Evolutionary conservation across 2,888 invertebrate species (phyloP).

Genomic region (Drosophila flavopinicola): DNA sequence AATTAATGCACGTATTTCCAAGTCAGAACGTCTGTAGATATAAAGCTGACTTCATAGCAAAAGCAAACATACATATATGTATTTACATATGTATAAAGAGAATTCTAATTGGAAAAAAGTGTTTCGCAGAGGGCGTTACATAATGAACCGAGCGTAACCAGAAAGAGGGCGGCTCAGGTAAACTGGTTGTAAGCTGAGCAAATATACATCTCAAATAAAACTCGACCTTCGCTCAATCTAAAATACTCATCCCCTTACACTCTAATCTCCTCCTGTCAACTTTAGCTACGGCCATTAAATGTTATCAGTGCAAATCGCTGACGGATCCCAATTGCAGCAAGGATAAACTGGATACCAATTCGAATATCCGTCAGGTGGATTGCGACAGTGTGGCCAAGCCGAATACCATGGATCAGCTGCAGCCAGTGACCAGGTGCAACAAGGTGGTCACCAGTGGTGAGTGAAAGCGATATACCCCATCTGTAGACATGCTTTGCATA

Average conservation of each 20-base stretch:
- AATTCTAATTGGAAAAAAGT: conserved; percentile 8
- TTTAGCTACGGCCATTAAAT: conserved; percentile 81
- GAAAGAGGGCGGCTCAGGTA: conserved; percentile 28
- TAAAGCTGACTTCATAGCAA: conserved; percentile 62
- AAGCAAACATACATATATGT: conserved; percentile 15
- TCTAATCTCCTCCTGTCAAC: not conserved
- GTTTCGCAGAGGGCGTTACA: conserved; percentile 56
- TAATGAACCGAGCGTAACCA: conserved; percentile 28
- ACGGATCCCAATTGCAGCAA: conserved; percentile 79
- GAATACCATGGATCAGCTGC: conserved; percentile 68
- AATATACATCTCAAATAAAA: conserved; percentile 19
- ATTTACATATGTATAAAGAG: not conserved
- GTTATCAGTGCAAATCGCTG: conserved; percentile 82
- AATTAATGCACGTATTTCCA: conserved; percentile 35
- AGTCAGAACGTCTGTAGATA: conserved; percentile 16
- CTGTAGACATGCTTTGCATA: conserved; percentile 18
- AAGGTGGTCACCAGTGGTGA: conserved; percentile 82
- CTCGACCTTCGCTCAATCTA: conserved; percentile 18
- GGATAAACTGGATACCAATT: conserved; percentile 71
- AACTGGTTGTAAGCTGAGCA: conserved; percentile 59
- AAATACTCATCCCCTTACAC: not conserved
- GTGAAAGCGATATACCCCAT: conserved; percentile 34
- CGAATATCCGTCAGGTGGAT: conserved; percentile 76
- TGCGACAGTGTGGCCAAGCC: conserved; percentile 72
- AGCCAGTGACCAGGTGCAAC: conserved; percentile 82